A percentile compares a stretch with the other conserved stretches of the same genome.
Evolutionary conservation across 2,113 vertebrate genomes (phyloP).

Genomic region (Urocitellus parryii): DNA sequence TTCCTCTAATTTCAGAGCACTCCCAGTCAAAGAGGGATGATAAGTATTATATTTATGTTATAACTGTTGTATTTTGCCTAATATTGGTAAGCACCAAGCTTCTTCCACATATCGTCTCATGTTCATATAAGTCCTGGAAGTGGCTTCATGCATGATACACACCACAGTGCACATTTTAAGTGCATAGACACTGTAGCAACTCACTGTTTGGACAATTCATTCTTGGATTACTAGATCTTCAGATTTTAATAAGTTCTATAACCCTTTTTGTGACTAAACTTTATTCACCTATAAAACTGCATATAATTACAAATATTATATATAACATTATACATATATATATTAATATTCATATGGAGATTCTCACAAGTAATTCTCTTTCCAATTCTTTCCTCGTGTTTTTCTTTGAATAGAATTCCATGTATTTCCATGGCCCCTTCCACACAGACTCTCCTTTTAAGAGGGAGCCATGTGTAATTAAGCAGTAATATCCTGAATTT

Average conservation of each 20-base stretch:
- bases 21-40: too few relatives aligned
- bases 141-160: not conserved
- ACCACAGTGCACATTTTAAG: not conserved
- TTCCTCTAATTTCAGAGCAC: not conserved
- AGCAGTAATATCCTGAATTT: not conserved
- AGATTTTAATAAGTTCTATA: not conserved
- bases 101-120: rapidly evolving
- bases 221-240: not conserved
- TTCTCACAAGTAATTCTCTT: not conserved
- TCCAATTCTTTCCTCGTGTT: not conserved
- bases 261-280: not conserved
- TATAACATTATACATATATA: not conserved
- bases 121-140: not conserved
- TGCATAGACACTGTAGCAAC: not conserved
- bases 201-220: not conserved
- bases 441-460: not conserved
- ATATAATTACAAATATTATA: not conserved
- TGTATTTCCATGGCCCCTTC: not conserved
- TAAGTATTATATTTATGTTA: rapidly evolving
- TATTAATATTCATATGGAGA: not conserved
- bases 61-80: not conserved
- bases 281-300: not conserved
- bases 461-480: not conserved
- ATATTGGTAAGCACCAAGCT: not conserved
- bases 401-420: not conserved